Conservation (phyloP, 2,113 vertebrate genomes). For the Camelus bactrianus region DNA sequence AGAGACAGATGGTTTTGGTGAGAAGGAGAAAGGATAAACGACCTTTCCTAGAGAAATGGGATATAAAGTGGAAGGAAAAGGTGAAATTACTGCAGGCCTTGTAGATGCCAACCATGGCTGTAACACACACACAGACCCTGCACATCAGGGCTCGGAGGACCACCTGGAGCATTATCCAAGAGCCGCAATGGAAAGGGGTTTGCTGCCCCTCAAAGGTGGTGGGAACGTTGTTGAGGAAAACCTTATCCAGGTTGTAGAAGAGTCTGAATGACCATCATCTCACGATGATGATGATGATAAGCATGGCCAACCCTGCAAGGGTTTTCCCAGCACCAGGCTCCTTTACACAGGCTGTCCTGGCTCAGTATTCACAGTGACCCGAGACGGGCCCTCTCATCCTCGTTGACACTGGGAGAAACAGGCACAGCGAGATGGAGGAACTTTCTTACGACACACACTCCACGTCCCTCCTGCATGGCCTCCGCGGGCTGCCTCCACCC, state of each 20-base stretch:
- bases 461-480: accelerated
- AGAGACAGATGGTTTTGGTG: not conserved
- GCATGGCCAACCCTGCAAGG: not conserved
- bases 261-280: not conserved
- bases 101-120: not conserved
- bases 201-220: not conserved
- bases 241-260: not conserved
- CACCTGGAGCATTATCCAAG: not conserved
- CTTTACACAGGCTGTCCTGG: not conserved
- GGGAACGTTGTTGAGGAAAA: not conserved
- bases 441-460: not conserved
- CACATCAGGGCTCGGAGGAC: not conserved
- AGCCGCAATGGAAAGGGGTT: not conserved
- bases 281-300: not conserved
- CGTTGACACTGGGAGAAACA: not conserved
- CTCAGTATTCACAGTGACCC: not conserved
- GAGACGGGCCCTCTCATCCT: not conserved
- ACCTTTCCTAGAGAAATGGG: not conserved
- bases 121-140: not conserved
- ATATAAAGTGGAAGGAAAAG: not conserved
- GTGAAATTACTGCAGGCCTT: not conserved
- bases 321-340: not conserved
- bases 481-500: not conserved
- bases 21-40: not conserved
- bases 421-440: not conserved